phyloP scores from a whole-genome alignment of 1,140 invertebrate genomes.

The Dendroctonus ponderosae region DNA sequence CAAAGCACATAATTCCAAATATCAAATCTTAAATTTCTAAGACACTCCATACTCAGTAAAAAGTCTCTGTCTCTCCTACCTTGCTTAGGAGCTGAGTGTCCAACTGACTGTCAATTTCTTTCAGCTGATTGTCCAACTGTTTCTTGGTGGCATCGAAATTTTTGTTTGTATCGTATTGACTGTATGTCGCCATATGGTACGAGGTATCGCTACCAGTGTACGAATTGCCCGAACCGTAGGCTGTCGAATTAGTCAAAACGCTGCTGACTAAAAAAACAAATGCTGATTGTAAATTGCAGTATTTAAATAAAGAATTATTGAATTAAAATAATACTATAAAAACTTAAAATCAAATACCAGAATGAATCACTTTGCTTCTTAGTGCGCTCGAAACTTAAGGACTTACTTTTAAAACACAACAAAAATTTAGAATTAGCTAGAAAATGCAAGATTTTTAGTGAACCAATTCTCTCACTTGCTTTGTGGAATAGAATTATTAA shows the following conservation, averaged over 20 bases:
- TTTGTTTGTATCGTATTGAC: conserved; percentile 59
- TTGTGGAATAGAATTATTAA: no score
- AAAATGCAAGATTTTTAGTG: no score
- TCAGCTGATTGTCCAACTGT: conserved; percentile 77
- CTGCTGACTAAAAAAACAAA: conserved; percentile 53
- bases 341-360: no score
- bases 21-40: no score
- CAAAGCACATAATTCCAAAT: no score
- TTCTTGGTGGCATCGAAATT: conserved; percentile 74
- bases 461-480: no score
- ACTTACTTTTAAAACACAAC: no score
- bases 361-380: no score
- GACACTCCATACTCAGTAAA: conserved; percentile 45
- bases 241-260: conserved; percentile 57
- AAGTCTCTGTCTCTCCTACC: conserved; percentile 59
- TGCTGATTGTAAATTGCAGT: not conserved
- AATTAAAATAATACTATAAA: no score
- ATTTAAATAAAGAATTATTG: not conserved
- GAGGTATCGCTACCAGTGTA: conserved; percentile 58
- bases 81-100: conserved; percentile 65
- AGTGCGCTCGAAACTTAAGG: no score
- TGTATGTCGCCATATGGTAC: conserved; percentile 52
- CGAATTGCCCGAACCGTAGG: conserved; percentile 61
- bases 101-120: conserved; percentile 73
- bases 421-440: no score